Base-by-base conservation (phyloP, 2,888 invertebrate species). In the Andrena haemorrhoa region DNA sequence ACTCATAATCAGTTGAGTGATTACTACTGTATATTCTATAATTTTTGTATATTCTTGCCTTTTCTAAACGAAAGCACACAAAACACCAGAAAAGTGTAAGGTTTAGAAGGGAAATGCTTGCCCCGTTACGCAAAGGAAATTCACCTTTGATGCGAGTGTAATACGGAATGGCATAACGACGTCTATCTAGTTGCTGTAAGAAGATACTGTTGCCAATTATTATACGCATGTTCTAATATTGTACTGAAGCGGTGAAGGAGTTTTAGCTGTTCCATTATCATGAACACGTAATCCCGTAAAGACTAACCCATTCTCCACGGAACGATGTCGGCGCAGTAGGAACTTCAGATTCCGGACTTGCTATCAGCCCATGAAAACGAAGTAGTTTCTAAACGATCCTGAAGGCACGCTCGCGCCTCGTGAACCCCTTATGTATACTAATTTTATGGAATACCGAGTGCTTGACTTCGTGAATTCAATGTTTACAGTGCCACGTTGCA, bases 261-360 rank as follows among this genome's bases (percentile, higher is more conserved):
- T 82, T 78, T 75, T 26, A 56, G 53, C 47, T 35, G 70, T 66
- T 66, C 76, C 70, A 83, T 83, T 84, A 74, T 79, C 84, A 47
- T 70, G 63, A 76, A 76, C 84, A 83, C 83, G 83, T 84, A 79
- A 84, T 82, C 78, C 66, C 58, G 66, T 73, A 70, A 79, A 83
- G 66, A 53, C 58, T 66, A 35, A 61, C 69, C 82, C 64, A 58
- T 60, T 75, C 69, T 35, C 53, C 49, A 4, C 12, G 58, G 56
- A 72, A 72, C 74, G 72, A 72, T 41, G 73, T 72, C 73, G 47
- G 5, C 29, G 35, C 33, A 41, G 64, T 7, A 20, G 61, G 31
- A 79, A 75, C 79, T 78, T 83, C 51, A n/a, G 64, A 76, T 73
- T 84, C 73, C 78, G 8, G 33, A 16, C 63, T 66, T 61, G 69